Percentiles rank a stretch among this genome's conserved stretches.
These are phyloP conservation scores for Euphydryas editha DNA, from an alignment of 2,888 invertebrate species.

Conservation along the genomic window DNA sequence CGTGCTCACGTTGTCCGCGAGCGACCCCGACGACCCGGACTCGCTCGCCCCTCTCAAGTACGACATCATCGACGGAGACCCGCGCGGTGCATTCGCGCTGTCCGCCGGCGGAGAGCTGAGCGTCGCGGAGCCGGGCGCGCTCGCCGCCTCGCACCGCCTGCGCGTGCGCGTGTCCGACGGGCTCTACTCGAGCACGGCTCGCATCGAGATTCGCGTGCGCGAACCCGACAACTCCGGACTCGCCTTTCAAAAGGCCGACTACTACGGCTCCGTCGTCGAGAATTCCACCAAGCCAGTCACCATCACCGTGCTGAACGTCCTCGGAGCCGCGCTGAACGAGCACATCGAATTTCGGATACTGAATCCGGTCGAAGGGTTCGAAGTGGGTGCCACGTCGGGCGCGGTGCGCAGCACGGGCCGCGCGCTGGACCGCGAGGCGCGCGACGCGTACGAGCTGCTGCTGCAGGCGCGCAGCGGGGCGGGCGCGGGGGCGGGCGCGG, in stretches of 20 bases:
- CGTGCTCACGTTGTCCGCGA: constrained; percentile 87
- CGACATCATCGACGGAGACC: constrained; percentile 93
- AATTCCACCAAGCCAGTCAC: constrained; percentile 92
- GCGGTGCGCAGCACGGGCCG: constrained; percentile 93
- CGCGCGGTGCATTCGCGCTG: constrained; percentile 88
- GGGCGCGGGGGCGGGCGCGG: constrained; percentile 83
- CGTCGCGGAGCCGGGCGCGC: constrained; percentile 74
- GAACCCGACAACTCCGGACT: constrained; percentile 85
- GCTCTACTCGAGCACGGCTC: constrained; percentile 88
- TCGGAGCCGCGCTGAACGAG: constrained; percentile 94
- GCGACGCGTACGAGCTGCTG: constrained; percentile 91
- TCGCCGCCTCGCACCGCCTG: constrained; percentile 80
- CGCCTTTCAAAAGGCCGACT: constrained; percentile 90
- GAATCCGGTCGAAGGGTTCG: constrained; percentile 94
- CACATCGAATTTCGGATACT: constrained; percentile 93
- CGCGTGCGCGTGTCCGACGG: constrained; percentile 95
- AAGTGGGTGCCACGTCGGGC: constrained; percentile 94
- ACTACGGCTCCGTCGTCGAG: constrained; percentile 92
- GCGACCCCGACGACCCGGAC: constrained; percentile 88
- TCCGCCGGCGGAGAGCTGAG: constrained; percentile 73
- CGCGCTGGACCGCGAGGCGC: constrained; percentile 93
- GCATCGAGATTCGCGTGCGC: constrained; percentile 60
- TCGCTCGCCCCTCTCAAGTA: constrained; percentile 83
- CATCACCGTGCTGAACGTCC: constrained; percentile 93
- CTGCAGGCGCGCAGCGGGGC: constrained; percentile 91